phyloP scores from a whole-genome alignment of 1,140 invertebrate genomes.

The Papilio machaon region DNA sequence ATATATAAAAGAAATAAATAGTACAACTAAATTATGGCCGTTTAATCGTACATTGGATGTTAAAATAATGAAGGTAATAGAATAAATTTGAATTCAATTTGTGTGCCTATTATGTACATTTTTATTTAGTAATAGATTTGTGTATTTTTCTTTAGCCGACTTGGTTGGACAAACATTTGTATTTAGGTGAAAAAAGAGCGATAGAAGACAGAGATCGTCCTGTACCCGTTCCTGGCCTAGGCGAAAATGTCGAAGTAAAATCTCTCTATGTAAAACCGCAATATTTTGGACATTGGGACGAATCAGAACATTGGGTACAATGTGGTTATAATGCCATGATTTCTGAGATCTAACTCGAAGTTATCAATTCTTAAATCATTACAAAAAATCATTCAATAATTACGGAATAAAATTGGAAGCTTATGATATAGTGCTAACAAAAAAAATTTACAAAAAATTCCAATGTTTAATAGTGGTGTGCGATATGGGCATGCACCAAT shows the following conservation, averaged over 20 bases:
- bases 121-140: conserved; percentile 13
- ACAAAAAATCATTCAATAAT: too few relatives aligned
- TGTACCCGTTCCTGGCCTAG: conserved; percentile 49
- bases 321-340: conserved; percentile 39
- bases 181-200: conserved; percentile 61
- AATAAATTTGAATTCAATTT: neutral
- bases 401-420: too few relatives aligned
- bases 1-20: conserved; percentile 62
- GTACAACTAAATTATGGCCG: conserved; percentile 54
- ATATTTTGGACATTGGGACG: conserved; percentile 52
- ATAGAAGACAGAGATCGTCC: conserved; percentile 50
- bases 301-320: conserved; percentile 54
- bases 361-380: neutral
- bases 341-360: neutral
- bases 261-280: conserved; percentile 51
- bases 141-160: conserved; percentile 26
- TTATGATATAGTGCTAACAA: too few relatives aligned
- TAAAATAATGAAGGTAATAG: conserved; percentile 32
- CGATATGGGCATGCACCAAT: too few relatives aligned
- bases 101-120: neutral
- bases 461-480: too few relatives aligned
- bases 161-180: conserved; percentile 77
- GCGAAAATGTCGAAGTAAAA: conserved; percentile 45
- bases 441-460: too few relatives aligned
- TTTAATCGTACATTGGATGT: conserved; percentile 39